phyloP scores from a whole-genome alignment of 2,888 invertebrate genomes.

The Lymantria dispar region DNA sequence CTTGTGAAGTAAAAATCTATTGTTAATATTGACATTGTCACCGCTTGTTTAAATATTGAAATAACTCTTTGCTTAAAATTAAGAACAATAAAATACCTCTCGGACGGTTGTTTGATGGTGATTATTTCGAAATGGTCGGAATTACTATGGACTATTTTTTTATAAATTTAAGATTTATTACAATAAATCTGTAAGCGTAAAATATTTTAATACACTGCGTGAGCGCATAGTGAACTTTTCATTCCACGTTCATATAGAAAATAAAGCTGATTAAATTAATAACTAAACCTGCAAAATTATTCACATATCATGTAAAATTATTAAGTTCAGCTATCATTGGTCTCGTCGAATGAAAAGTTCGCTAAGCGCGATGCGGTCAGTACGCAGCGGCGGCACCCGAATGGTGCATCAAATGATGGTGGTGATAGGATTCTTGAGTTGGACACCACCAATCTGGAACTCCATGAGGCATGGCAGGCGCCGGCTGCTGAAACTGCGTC shows the following conservation, averaged over 20 bases:
- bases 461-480: slow-evolving; percentile 83
- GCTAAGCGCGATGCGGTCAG: slow-evolving; percentile 85
- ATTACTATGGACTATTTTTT: slow-evolving; percentile 47
- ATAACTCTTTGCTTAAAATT: slow-evolving; percentile 49
- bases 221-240: slow-evolving; percentile 77
- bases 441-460: slow-evolving; percentile 80
- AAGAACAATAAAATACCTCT: slow-evolving; percentile 47
- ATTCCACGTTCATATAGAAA: slow-evolving; percentile 55
- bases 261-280: slow-evolving; percentile 10
- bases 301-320: slow-evolving; percentile 9
- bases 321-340: slow-evolving; percentile 9
- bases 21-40: slow-evolving; percentile 42
- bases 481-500: slow-evolving; percentile 85
- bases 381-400: slow-evolving; percentile 89
- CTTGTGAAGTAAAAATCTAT: slow-evolving; percentile 29
- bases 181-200: slow-evolving; percentile 79
- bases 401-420: slow-evolving; percentile 85
- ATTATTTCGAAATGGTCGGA: slow-evolving; percentile 55
- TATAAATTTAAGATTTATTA: slow-evolving; percentile 28
- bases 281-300: slow-evolving; percentile 16
- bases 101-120: slow-evolving; percentile 58
- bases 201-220: slow-evolving; percentile 43
- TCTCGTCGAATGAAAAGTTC: slow-evolving; percentile 74
- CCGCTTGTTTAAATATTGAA: slow-evolving; percentile 20
- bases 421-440: slow-evolving; percentile 75